Base-by-base conservation (phyloP, 1,140 invertebrate genomes). In the Lysiphlebus fabarum region DNA sequence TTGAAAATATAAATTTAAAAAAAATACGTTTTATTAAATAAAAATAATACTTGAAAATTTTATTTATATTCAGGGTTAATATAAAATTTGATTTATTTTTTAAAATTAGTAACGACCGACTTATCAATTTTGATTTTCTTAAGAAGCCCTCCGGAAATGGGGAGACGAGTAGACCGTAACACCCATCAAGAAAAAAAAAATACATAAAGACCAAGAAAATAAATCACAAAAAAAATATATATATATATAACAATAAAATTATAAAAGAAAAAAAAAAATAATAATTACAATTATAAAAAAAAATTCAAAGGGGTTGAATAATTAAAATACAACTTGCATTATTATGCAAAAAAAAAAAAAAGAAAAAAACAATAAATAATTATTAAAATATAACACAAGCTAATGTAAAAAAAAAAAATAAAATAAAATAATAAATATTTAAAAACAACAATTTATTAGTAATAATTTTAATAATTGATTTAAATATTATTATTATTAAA, bases 91-190 rank as follows among this genome's bases (percentile, higher is more conserved):
- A 48, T 10, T 41, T 49, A 59, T 58, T 59, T 61, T n/a, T 67
- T 67, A 65, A 56, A 63, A 48, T 62, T 65, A 59, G 58, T 67
- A 70, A 69, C 58, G 61, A 67, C 33, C 58, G 64, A 63, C 65
- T 71, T 67, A 65, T 62, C 61, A 65, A 71, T 70, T 65, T 67
- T 44, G 65, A 68, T 70, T 70, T 70, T 51, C 68, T 68, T 65
- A 64, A 70, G 65, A 63, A 49, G 26, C 48, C 36, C 51, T 36
- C 17, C 41, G 43, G 38, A 48, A 43, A 41, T 42, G 53, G 37
- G 59, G 37, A 48, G 38, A 38, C 26, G 37, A 41, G 37, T 44
- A 48, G 56, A 65, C 42, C 43, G 61, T 42, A 66, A 64, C 53
- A 47, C n/a, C 10, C 44, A 45, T 33, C 36, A 4, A 26, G 33